A percentile compares a stretch with the other conserved stretches of the same genome.
Evolutionary conservation across 2,797 vertebrate genomes (phyloP).

Genomic region (Harpagifer antarcticus): DNA sequence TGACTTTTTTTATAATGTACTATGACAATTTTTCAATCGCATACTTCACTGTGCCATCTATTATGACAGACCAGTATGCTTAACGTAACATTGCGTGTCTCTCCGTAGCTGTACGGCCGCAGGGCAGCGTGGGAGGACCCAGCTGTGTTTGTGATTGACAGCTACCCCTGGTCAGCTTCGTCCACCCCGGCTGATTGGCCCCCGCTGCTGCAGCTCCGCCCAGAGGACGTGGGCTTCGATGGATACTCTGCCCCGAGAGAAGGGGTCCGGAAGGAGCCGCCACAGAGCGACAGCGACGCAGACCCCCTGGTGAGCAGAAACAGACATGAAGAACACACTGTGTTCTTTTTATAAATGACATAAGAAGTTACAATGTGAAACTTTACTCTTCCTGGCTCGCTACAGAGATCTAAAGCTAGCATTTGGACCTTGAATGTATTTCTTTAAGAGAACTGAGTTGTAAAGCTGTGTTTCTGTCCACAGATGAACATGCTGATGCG

Average conservation of each 20-base stretch:
- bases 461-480: background rate
- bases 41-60: background rate
- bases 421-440: background rate
- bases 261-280: conserved; percentile 90
- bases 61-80: background rate
- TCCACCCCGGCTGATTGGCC: conserved; percentile 94
- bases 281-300: conserved; percentile 92
- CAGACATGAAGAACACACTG: background rate
- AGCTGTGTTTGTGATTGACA: conserved; percentile 96
- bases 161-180: conserved; percentile 92
- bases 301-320: conserved; percentile 93
- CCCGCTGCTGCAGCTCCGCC: conserved; percentile 93
- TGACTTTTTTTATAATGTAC: background rate
- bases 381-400: background rate
- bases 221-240: conserved; percentile 98
- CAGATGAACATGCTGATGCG: conserved; percentile 99
- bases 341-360: no score
- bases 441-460: background rate
- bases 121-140: conserved; percentile 96
- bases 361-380: no score
- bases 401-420: background rate
- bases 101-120: conserved; percentile 91
- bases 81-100: background rate
- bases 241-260: conserved; percentile 92
- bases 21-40: no score